Conservation (phyloP, 2,797 vertebrate genomes). For the Sandelia bainsii region DNA sequence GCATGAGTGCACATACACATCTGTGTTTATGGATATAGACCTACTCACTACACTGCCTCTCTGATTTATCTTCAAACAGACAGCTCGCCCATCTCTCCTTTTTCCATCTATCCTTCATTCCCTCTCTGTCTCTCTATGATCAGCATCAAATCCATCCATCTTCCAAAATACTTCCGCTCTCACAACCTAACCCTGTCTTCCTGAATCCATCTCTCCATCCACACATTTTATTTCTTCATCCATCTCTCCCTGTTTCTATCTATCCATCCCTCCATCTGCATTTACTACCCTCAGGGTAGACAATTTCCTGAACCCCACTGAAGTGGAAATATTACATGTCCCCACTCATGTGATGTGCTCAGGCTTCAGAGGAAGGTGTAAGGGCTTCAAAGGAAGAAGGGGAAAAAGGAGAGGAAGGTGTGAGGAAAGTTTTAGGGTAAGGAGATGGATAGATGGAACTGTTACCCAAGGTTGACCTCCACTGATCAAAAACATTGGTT, state of each 20-base stretch:
- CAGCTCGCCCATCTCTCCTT: slow-evolving; percentile 72
- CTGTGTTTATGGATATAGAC: slow-evolving; percentile 69
- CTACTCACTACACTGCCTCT: slow-evolving; percentile 72
- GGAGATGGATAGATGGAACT: slow-evolving; percentile 25
- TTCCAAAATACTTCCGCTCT: slow-evolving; percentile 55
- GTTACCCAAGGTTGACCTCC: neutral
- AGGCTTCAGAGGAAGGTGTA: slow-evolving; percentile 58
- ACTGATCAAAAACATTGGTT: slow-evolving; percentile 11
- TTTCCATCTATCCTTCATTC: slow-evolving; percentile 34
- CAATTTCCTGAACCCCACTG: slow-evolving; percentile 79
- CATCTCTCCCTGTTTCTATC: slow-evolving; percentile 42
- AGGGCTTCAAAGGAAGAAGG: slow-evolving; percentile 34
- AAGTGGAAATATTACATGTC: slow-evolving; percentile 80
- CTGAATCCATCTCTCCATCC: slow-evolving; percentile 44
- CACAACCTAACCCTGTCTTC: slow-evolving; percentile 35
- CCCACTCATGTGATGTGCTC: slow-evolving; percentile 64
- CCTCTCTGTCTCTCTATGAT: slow-evolving; percentile 48
- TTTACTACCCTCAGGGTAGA: slow-evolving; percentile 68
- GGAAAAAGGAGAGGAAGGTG: slow-evolving; percentile 26
- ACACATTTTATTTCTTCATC: slow-evolving; percentile 43
- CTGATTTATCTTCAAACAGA: slow-evolving; percentile 82
- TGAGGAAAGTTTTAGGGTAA: slow-evolving; percentile 21
- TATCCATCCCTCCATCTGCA: slow-evolving; percentile 67
- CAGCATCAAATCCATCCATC: slow-evolving; percentile 67
- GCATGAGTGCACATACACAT: slow-evolving; percentile 54